Base-by-base conservation (phyloP, 2,113 vertebrate species). In the Tauraco erythrolophus region DNA sequence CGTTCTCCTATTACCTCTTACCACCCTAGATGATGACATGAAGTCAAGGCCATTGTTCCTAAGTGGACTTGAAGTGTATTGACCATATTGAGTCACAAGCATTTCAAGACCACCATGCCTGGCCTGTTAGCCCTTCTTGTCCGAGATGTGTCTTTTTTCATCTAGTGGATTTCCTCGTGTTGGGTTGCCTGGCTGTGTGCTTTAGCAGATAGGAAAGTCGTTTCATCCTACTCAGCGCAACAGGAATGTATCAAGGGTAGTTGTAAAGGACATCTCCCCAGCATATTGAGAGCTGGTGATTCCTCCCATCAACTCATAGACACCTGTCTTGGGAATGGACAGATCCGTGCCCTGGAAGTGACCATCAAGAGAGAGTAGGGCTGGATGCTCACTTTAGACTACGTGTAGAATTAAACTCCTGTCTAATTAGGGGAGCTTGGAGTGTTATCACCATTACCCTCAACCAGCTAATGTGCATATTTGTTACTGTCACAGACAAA, bases 11-110 rank as follows among this genome's bases (percentile, higher is more conserved):
- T 19, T 24, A 30, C 83, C 94, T 88, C 87, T 91, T 92, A 82
- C 81, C 57, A 48, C 27, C n/a, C 10, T 70, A 60, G 57, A 64
- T 19, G 84, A 46, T 68, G 76, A 68, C 57, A 89, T 11, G 31
- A 71, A 94, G 77, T 27, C 92, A 92, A 60, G 77, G 48, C 53
- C 2, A 27, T 11, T 84, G 72, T 62, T 94, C 72, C 25, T 84
- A 91, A 96, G 96, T 89, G 91, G 69, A 4, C 14, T 58, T 95
- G 69, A 46, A 95, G 92, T 69, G 50, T 82, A 54, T 96, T 92
- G 95, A 95, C 84, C 16, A 2, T 69, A 75, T 11, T 60, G 83
- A 94, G 86, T 91, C 91, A 81, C 14, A 68, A 69, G 19, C 9
- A 50, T 58, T 80, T 86, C 60, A 4, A 60, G 56, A 66, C 9